Evolutionary conservation across 2,888 invertebrate genomes (phyloP).

Genomic region (Caenorhabditis zanzibari): DNA sequence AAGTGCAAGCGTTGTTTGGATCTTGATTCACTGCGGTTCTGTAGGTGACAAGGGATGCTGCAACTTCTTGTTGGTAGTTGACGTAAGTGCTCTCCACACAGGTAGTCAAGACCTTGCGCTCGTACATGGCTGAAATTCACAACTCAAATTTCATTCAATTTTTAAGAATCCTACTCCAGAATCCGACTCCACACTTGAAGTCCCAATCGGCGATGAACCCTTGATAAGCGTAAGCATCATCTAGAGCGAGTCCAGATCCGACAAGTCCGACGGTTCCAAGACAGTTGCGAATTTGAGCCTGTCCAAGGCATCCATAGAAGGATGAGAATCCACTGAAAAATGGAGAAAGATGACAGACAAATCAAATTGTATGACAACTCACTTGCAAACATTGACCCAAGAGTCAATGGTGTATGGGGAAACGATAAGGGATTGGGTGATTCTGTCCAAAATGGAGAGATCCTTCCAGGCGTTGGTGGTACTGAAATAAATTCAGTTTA

Average conservation of each 20-base stretch:
- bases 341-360: neutral
- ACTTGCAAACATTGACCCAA: slow-evolving; percentile 71
- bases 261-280: slow-evolving; percentile 70
- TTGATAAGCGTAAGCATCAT: slow-evolving; percentile 63
- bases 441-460: slow-evolving; percentile 43
- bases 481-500: no score
- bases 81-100: slow-evolving; percentile 71
- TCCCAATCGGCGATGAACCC: slow-evolving; percentile 71
- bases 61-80: slow-evolving; percentile 64
- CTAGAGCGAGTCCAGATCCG: slow-evolving; percentile 55
- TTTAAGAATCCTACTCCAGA: slow-evolving; percentile 60
- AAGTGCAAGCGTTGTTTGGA: slow-evolving; percentile 67
- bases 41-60: slow-evolving; percentile 51
- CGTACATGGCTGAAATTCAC: slow-evolving; percentile 65
- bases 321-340: slow-evolving; percentile 67
- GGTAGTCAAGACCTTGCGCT: slow-evolving; percentile 60
- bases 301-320: slow-evolving; percentile 72
- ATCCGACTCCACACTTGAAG: slow-evolving; percentile 73
- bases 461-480: slow-evolving; percentile 65
- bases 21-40: slow-evolving; percentile 36
- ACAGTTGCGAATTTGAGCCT: slow-evolving; percentile 68
- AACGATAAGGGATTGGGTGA: slow-evolving; percentile 64
- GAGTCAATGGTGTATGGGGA: slow-evolving; percentile 66
- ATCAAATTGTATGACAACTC: no score
- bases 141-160: neutral